Conservation (phyloP, 2,888 invertebrate genomes). For the Eudasyphora cyanicolor region DNA sequence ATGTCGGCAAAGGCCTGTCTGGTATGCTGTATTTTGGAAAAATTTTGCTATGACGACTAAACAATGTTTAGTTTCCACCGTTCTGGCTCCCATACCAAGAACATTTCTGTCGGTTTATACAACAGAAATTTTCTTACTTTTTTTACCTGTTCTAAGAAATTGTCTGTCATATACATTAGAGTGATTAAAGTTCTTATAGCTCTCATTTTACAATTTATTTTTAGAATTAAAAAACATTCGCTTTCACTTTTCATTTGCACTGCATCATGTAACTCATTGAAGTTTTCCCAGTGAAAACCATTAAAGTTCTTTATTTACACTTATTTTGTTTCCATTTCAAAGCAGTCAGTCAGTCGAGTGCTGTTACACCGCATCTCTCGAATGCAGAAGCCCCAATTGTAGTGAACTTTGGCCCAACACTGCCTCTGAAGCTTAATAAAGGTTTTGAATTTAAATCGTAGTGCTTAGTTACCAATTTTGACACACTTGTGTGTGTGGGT, state of each 20-base stretch:
- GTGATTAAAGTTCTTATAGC: too few species aligned
- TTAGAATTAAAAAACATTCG: not conserved
- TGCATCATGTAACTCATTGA: too few species aligned
- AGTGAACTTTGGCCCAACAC: not conserved
- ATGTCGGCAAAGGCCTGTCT: too few species aligned
- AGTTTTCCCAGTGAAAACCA: not conserved
- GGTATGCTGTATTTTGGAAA: too few species aligned
- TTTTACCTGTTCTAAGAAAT: too few species aligned
- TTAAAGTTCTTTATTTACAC: slow-evolving; percentile 39
- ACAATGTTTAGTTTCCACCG: too few species aligned
- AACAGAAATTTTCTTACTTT: too few species aligned
- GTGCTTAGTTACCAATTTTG: not conserved
- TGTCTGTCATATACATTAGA: not conserved
- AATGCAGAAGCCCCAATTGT: not conserved
- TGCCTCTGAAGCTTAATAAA: too few species aligned
- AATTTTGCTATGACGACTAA: too few species aligned
- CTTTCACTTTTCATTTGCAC: not conserved
- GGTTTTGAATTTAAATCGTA: not conserved
- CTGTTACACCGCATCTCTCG: not conserved
- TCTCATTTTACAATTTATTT: not conserved
- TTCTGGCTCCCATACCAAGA: too few species aligned
- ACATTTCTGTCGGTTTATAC: too few species aligned
- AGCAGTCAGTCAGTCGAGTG: slow-evolving; percentile 32
- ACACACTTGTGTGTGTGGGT: not conserved
- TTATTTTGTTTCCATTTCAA: slow-evolving; percentile 45